Evolutionary conservation across 2,113 vertebrate genomes (phyloP), one percentile per base, ranked within the genome.

Genomic region (Oryzias melastigma): DNA sequence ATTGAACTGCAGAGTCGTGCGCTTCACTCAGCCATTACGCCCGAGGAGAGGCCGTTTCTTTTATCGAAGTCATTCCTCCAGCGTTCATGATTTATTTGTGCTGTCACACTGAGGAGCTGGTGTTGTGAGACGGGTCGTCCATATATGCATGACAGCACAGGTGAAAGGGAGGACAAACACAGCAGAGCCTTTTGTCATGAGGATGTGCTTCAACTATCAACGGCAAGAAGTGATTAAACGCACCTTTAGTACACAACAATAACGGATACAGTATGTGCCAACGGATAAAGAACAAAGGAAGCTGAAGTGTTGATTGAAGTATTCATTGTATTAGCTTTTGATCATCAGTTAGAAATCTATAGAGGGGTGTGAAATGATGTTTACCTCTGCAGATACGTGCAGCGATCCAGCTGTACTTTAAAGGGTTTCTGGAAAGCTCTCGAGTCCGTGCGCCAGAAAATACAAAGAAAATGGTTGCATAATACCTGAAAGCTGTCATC

Each of bases 61-160:
- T 81, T 71, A 74, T 82, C 61, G 40, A 58, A 65, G 65, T 69
- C 47, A 65, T 81, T 71, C 62, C 65, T 67, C 43, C 68, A 41
- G 73, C 45, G 45, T 68, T 47, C 52, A 22, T 84, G 81, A 89
- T 89, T 86, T 76, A 85, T 76, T 70, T 59, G 50, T 45, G 50
- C 62, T 77, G 53, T 84, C 47, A 63, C 44, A 45, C 40, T 44
- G 46, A 62, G 54, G 55, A 71, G 63, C 51, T 46, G 3, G 44
- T 7, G 35, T 57, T 62, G 5, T 57, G 52, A 62, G 66, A 68
- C 52, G 44, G 41, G 7, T 35, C 15, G 14, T 51, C 58, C 19
- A 19, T 25, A 62, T 56, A 41, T 64, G 50, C 12, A 14, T 48
- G 60, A 45, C 50, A n/a, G 61, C 41, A 8, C 48, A 48, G 42